A percentile compares a stretch with the other conserved stretches of the same genome.
phyloP scores from a whole-genome alignment of 2,113 vertebrate genomes.

The Tachysurus fulvidraco region DNA sequence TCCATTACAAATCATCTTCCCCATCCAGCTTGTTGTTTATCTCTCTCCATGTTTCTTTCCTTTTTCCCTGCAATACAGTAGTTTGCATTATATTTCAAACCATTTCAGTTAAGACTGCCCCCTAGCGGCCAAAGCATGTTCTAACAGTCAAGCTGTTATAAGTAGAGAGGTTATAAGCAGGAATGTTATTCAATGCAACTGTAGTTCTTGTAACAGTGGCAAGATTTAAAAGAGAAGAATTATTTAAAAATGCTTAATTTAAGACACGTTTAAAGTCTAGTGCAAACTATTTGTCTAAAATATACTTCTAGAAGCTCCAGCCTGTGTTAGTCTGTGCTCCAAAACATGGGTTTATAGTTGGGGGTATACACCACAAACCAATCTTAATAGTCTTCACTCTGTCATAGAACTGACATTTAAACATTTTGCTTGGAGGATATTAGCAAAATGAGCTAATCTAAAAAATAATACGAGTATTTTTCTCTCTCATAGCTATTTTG shows the following conservation, averaged over 20 bases:
- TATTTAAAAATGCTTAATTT: background rate
- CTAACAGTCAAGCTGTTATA: background rate
- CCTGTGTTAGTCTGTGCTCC: background rate
- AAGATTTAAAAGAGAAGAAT: background rate
- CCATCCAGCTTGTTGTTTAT: background rate
- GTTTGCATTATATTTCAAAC: background rate
- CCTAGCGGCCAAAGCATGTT: background rate
- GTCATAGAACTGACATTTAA: background rate
- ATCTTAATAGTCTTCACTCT: background rate
- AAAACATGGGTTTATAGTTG: background rate
- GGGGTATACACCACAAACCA: background rate
- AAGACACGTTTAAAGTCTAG: background rate
- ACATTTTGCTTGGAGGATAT: slow-evolving; percentile 12
- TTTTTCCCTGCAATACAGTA: background rate
- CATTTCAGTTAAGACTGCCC: slow-evolving; percentile 8
- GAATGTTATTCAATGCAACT: background rate
- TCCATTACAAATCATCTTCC: background rate
- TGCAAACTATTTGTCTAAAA: background rate
- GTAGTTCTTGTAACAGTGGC: background rate
- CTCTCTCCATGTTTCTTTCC: background rate
- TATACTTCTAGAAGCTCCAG: background rate
- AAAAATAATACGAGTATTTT: background rate
- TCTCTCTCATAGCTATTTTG: slow-evolving; percentile 79
- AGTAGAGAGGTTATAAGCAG: background rate
- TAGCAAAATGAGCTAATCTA: background rate